phyloP scores from a whole-genome alignment of 53 echinoderm and acorn worm genomes.

The Arbacia lixula region DNA sequence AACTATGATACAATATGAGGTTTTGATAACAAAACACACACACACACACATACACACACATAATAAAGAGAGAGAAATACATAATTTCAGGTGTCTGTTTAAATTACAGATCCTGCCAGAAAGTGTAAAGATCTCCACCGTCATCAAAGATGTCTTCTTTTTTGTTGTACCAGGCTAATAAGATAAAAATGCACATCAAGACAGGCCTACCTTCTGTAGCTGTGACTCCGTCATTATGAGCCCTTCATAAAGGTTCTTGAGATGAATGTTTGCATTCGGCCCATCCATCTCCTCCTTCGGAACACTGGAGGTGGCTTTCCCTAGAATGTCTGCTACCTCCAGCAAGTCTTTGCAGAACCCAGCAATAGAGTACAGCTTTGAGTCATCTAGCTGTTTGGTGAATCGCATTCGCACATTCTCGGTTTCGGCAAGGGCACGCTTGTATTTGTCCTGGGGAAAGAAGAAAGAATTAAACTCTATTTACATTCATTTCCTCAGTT shows the following conservation, averaged over 20 bases:
- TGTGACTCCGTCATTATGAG: constrained; percentile 93
- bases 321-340: constrained; percentile 89
- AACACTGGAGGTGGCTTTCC: constrained; percentile 83
- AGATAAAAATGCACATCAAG: too few relatives aligned
- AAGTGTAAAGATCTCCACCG: too few relatives aligned
- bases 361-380: constrained; percentile 89
- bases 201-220: constrained; percentile 85
- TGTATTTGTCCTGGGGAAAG: constrained; percentile 99
- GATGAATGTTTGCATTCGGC: constrained; percentile 62
- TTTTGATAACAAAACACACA: too few relatives aligned
- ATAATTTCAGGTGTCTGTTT: too few relatives aligned
- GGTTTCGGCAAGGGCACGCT: constrained; percentile 92
- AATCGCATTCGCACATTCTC: constrained; percentile 89
- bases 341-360: constrained; percentile 96
- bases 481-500: too few relatives aligned
- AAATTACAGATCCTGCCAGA: too few relatives aligned
- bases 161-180: too few relatives aligned
- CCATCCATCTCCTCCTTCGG: constrained; percentile 77
- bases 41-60: too few relatives aligned
- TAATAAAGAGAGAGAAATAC: too few relatives aligned
- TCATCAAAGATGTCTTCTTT: too few relatives aligned
- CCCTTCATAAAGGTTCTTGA: constrained; percentile 85
- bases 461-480: too few relatives aligned
- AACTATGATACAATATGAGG: too few relatives aligned
- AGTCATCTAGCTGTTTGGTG: constrained; percentile 86